Base-by-base conservation (phyloP, 2,113 vertebrate genomes). In the Poeciliopsis prolifica region DNA sequence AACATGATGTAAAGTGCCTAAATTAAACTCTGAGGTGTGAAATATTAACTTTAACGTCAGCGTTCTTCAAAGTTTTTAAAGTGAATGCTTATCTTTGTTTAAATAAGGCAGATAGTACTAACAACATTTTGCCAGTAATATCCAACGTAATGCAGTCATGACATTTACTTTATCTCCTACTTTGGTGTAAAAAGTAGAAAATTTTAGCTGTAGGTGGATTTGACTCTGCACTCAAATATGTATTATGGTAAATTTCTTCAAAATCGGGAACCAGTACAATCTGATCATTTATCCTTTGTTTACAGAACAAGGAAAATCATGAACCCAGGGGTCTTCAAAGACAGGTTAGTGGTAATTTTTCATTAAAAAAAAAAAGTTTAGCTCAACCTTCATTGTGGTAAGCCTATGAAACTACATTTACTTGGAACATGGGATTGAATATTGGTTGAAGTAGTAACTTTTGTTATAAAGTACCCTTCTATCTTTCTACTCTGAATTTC, bases 281-380 rank as follows among this genome's bases (percentile, higher is more conserved):
- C 12, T 64, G n/a, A 61, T 29, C 14, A 4, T 11, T 74, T 70
- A 40, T 78, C 68, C 17, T 61, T 70, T 62, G 29, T 84, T 70
- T 70, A 71, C 87, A 95, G 94, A 94, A 95, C 81, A 95, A 95
- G 64, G 94, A 95, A 73, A 95, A 95, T 82, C 48, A 84, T 31
- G 84, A 93, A 26, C 94, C 94, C 40, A 86, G 70, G 60, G 62
- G 14, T 63, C 75, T 72, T 6, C 88, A 82, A 42, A 79, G 84
- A 80, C 86, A 77, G 73, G 94, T 95, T 86, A 76, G 87, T 81
- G 61, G 3, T 30, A 24, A 14, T 54, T 17, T 2, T 58, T 0
- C 2, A 17, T 30, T 42, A 3, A 62, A n/a, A 40, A 29, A 13
- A 60, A 3, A 17, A 65, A 54, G 11, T 65, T 4, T 54, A 37